Evolutionary conservation across 1,140 invertebrate species (phyloP), one percentile per base, ranked within the genome.

Genomic region (Musca vetustissima): DNA sequence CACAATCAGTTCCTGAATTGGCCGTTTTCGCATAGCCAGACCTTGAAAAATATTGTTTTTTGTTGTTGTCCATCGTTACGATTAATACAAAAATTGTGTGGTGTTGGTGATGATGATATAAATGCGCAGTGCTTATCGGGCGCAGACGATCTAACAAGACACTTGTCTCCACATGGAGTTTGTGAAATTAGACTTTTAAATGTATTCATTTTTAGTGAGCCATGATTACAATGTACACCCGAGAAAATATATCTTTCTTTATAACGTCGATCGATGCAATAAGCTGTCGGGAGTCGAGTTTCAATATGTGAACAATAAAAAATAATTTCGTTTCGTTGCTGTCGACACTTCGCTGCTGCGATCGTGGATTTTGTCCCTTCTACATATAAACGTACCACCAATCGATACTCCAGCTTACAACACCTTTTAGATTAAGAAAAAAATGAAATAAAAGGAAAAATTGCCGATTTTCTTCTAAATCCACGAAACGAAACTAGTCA

Each of bases 161-260:
- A 48, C 79, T 85, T 84, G 85, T 88, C 89, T 89, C 89, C 89
- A 85, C 85, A 86, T 84, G 88, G 88, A 90, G 89, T 87, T 71
- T 74, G 74, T 75, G 72, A 65, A 84, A 85, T 79, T 78, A 83
- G 81, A 79, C 76, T 73, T 82, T 85, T 88, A 84, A 87, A 79
- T 77, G 83, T 84, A 88, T 85, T 88, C 89, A 90, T 90, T 71
- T 85, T 90, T 88, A 91, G 85, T 87, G 89, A 89, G 88, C 89
- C 89, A 91, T 91, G 88, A 88, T 89, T 89, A 84, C 77, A 66
- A 74, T 77, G 71, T 64, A 64, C 52, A 59, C 55, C 24, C 55
- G 32, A 59, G n/a, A 59, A 28, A 59, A 59, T 32, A 59, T 59
- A 3, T 32, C 28, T 32, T 32, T 32, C 9, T 32, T 4, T 32